These are phyloP conservation scores for Chiloscyllium punctatum DNA, from an alignment of 2,797 vertebrate genomes.

Conservation along the genomic window DNA sequence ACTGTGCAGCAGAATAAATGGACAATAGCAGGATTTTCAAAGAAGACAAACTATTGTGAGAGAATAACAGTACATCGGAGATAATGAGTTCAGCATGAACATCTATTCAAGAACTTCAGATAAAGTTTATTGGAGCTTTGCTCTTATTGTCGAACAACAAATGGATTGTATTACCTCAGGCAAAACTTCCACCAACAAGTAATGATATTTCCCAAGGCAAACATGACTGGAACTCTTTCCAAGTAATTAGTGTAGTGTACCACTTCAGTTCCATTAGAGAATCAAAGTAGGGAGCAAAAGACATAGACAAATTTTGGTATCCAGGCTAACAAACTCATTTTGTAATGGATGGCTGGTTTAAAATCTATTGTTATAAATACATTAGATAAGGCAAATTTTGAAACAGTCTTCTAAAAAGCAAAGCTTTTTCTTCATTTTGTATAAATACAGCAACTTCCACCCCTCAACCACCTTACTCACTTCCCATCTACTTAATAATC, in stretches of 20 bases:
- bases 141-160: neutral
- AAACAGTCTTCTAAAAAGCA: neutral
- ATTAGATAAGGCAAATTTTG: too few species aligned
- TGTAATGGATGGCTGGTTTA: neutral
- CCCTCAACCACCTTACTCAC: neutral
- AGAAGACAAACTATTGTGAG: neutral
- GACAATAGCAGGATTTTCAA: neutral
- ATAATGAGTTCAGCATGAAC: neutral
- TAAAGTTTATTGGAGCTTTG: neutral
- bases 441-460: neutral
- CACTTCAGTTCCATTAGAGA: constrained; percentile 52
- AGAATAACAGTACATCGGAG: neutral
- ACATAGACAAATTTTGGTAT: neutral
- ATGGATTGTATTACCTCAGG: constrained; percentile 64
- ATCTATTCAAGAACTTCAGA: neutral
- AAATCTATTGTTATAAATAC: neutral
- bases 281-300: neutral
- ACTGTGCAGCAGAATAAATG: neutral
- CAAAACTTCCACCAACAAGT: constrained; percentile 87
- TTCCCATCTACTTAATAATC: neutral
- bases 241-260: constrained; percentile 69
- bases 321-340: neutral
- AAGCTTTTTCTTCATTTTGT: neutral
- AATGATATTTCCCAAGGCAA: constrained; percentile 89
- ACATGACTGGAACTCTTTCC: constrained; percentile 82